Evolutionary conservation across 2,797 vertebrate species (phyloP).

Genomic region (Calcarius lapponicus): DNA sequence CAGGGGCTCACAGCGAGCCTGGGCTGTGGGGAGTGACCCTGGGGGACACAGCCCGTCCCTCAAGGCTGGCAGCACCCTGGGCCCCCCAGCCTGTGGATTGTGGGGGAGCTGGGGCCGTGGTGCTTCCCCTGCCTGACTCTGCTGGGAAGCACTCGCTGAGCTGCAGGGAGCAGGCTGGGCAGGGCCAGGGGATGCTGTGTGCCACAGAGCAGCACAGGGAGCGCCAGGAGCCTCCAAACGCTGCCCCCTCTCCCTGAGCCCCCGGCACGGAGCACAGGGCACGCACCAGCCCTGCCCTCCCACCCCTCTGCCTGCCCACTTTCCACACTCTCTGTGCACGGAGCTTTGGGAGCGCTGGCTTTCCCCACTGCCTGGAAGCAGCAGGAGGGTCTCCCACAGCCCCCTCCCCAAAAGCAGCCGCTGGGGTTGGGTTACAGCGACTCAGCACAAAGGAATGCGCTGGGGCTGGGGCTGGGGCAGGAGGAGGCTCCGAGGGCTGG

Average conservation of each 20-base stretch:
- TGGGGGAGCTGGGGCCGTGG: accelerated
- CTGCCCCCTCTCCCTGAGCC: background rate
- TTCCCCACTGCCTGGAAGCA: background rate
- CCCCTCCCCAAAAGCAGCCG: constrained; percentile 7
- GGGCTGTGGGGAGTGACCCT: background rate
- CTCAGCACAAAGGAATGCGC: constrained; percentile 67
- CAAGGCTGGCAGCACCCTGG: background rate
- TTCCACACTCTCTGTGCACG: accelerated
- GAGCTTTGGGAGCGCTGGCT: background rate
- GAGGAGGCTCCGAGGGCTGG: background rate
- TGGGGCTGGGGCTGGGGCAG: background rate
- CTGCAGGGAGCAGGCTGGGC: background rate
- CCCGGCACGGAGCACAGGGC: accelerated
- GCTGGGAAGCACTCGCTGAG: background rate
- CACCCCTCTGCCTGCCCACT: background rate
- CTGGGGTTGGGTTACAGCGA: constrained; percentile 39
- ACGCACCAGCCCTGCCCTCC: background rate
- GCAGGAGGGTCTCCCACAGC: background rate
- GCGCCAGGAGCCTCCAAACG: background rate
- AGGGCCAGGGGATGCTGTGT: background rate
- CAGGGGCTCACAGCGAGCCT: accelerated
- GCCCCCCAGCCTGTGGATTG: background rate
- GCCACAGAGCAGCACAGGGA: background rate
- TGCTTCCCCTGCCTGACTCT: background rate
- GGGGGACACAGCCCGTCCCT: background rate